Evolutionary conservation across 2,113 vertebrate genomes (phyloP).

Genomic region (Empidonax alnorum): DNA sequence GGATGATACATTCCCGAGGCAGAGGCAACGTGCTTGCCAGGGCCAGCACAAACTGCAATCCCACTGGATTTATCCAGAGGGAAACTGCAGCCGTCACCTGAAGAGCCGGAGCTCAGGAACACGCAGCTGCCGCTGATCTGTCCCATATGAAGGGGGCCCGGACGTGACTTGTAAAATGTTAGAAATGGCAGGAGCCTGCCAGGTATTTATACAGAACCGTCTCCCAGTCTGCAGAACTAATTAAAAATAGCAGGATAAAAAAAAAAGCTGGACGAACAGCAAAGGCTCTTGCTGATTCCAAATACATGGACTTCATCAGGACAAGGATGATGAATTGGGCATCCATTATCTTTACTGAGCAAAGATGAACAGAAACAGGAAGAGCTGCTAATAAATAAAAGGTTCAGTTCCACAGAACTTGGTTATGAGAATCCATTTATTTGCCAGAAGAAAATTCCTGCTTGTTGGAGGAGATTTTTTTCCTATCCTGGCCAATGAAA

Average conservation of each 20-base stretch:
- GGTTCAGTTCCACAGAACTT: slow-evolving; percentile 32
- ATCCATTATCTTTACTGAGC: slow-evolving; percentile 8
- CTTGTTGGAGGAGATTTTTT: slow-evolving; percentile 13
- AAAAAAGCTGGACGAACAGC: slow-evolving; percentile 31
- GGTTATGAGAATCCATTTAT: slow-evolving; percentile 12
- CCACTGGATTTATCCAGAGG: background rate
- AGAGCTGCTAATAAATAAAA: slow-evolving; percentile 66
- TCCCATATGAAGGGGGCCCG: background rate
- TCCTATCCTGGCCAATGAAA: slow-evolving; percentile 11
- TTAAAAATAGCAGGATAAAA: slow-evolving; percentile 32
- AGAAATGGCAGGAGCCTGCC: slow-evolving; percentile 43
- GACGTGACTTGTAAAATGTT: slow-evolving; percentile 6
- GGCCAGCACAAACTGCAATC: background rate
- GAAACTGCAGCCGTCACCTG: background rate
- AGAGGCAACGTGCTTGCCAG: accelerated
- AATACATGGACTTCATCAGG: slow-evolving; percentile 26
- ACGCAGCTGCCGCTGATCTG: background rate
- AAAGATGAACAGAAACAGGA: slow-evolving; percentile 40
- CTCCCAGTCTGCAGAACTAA: slow-evolving; percentile 16
- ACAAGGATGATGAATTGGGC: slow-evolving; percentile 8
- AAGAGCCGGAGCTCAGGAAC: background rate
- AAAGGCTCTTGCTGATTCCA: slow-evolving; percentile 35
- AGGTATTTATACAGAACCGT: slow-evolving; percentile 23
- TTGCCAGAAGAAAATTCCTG: slow-evolving; percentile 59
- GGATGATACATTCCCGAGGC: background rate